Evolutionary conservation across 1,140 invertebrate species (phyloP).

Genomic region (Batillaria attramentaria): DNA sequence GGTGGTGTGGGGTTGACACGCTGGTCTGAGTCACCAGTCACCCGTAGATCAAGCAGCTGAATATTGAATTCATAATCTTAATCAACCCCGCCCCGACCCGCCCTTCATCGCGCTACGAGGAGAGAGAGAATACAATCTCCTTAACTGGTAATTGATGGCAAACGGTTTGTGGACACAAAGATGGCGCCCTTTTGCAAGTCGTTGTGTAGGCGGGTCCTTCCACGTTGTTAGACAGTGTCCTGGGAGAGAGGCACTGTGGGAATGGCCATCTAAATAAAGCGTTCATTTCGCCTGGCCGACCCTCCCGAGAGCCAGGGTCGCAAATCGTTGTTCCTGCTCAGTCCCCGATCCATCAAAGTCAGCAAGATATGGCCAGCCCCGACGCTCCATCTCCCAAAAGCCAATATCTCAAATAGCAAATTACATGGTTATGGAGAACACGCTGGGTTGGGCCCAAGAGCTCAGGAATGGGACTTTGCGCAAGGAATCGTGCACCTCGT

Average conservation of each 20-base stretch:
- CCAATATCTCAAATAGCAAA: conserved; percentile 1
- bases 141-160: conserved; percentile 15
- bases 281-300: not conserved
- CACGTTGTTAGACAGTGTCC: not conserved
- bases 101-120: too few species aligned
- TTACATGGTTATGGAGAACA: not conserved
- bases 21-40: conserved; percentile 2
- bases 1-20: too few species aligned
- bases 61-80: conserved; percentile 37
- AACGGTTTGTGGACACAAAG: not conserved
- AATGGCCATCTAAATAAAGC: conserved; percentile 12
- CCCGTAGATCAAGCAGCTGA: conserved; percentile 1
- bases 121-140: conserved; percentile 8
- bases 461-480: too few species aligned
- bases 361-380: conserved; percentile 6
- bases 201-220: not conserved
- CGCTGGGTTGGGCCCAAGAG: too few species aligned
- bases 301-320: conserved; percentile 6
- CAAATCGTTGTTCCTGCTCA: conserved; percentile 6
- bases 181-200: not conserved
- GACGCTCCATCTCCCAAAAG: not conserved
- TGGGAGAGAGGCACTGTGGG: too few species aligned
- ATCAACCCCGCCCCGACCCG: not conserved
- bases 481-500: too few species aligned
- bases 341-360: conserved; percentile 7